Base-by-base conservation (phyloP, 2,113 vertebrate species). In the Corythornis cristatus region DNA sequence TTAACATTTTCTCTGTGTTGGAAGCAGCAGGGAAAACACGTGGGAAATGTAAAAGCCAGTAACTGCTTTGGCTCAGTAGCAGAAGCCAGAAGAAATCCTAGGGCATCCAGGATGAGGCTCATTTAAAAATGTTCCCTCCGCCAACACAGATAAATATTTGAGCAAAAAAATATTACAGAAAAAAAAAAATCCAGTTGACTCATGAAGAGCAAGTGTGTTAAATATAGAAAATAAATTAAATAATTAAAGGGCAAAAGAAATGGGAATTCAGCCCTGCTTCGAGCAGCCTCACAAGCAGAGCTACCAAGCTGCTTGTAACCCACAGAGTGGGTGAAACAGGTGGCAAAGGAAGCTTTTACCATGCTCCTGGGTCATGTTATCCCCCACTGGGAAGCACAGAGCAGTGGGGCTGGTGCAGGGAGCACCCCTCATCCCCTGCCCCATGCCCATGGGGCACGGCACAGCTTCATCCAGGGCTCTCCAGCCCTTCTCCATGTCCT, bases 141-240 rank as follows among this genome's bases (percentile, higher is more conserved):
- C 73, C 88, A 95, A 91, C 50, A 45, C 10, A 8, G 82, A 85
- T 40, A 93, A 95, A 86, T 93, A 93, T 96, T 93, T 91, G 93
- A 95, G 82, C 8, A 71, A 68, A 5, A 46, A 76, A 87, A 83
- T 35, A 46, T 58, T 62, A 62, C 35, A 74, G 37, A 71, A 87
- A 90, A 37, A 37, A 37, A 37, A 37, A 37, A 85, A 89, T 56
- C 70, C 90, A 60, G 92, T 88, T 93, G 88, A 90, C 84, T 95
- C 85, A 90, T 0, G 0, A 79, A 86, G 51, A 96, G 33, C 48
- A 40, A 94, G 56, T 6, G 4, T 0, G 3, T 89, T 91, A 96
- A 93, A 93, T 88, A 89, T 62, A 89, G 85, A 92, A 92, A 95
- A 94, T 75, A 92, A 94, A 95, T 95, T 46, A 78, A 94, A 85